These are phyloP conservation scores for Amazona guildingii DNA, from an alignment of 2,113 vertebrate genomes.

Conservation along the genomic window DNA sequence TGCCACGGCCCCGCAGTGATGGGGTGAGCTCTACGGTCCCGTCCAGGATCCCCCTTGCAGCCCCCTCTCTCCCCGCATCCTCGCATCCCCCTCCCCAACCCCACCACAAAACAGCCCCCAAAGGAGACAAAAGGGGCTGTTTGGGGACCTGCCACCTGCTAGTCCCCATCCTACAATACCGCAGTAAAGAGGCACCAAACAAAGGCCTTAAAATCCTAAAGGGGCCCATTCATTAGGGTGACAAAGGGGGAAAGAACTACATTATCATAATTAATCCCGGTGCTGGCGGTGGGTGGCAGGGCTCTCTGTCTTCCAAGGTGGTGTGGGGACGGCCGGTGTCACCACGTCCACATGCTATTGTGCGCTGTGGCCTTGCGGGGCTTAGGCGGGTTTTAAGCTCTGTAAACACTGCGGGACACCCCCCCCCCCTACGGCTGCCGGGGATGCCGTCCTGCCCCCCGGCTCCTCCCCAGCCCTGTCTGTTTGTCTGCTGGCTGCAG, in stretches of 20 bases:
- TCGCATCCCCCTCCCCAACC: constrained; percentile 10
- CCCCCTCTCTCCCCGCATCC: constrained; percentile 21
- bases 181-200: constrained; percentile 86
- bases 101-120: constrained; percentile 59
- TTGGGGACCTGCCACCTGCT: constrained; percentile 90
- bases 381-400: constrained; percentile 56
- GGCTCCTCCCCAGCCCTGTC: neutral
- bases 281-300: constrained; percentile 90
- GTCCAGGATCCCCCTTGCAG: neutral
- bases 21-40: neutral
- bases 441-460: neutral
- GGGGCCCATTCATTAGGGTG: constrained; percentile 90
- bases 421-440: neutral
- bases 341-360: constrained; percentile 73
- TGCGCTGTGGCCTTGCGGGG: constrained; percentile 57
- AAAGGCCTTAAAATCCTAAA: constrained; percentile 90
- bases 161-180: constrained; percentile 84
- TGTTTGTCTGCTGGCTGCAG: neutral
- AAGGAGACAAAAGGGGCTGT: constrained; percentile 81
- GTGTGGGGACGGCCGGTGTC: constrained; percentile 64
- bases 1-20: rapidly evolving
- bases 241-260: constrained; percentile 94
- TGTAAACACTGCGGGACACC: constrained; percentile 47
- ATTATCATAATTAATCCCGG: constrained; percentile 95
- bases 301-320: constrained; percentile 71